Percentiles rank a stretch among this genome's conserved stretches.
Evolutionary conservation across 1,140 invertebrate genomes (phyloP).

Genomic region (Saccostrea glomerata): DNA sequence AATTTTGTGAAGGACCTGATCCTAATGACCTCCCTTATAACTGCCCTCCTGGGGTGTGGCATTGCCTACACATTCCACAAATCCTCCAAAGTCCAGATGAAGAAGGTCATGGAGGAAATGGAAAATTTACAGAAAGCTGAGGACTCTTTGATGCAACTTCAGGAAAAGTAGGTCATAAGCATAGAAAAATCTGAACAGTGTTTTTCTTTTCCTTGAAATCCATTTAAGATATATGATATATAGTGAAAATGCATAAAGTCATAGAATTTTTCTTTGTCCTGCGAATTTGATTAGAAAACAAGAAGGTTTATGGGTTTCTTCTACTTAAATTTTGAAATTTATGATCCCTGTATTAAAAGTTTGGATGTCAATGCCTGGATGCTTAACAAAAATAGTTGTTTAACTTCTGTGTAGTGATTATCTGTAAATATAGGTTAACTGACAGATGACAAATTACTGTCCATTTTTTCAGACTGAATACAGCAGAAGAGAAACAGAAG

Average conservation of each 20-base stretch:
- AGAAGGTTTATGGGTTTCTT: too few relatives aligned
- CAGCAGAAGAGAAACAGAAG: constrained; percentile 85
- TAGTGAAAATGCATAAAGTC: too few relatives aligned
- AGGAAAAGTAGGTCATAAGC: constrained; percentile 79
- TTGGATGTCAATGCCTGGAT: too few relatives aligned
- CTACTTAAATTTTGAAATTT: too few relatives aligned
- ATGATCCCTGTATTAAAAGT: too few relatives aligned
- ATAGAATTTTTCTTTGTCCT: too few relatives aligned
- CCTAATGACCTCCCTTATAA: constrained; percentile 88
- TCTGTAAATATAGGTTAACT: too few relatives aligned
- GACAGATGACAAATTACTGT: background rate
- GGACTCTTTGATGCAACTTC: constrained; percentile 89
- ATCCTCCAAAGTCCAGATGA: constrained; percentile 89
- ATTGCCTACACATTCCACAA: constrained; percentile 93
- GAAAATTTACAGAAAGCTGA: constrained; percentile 94
- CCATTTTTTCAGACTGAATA: constrained; percentile 79
- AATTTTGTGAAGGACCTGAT: constrained; percentile 92
- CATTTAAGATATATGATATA: too few relatives aligned
- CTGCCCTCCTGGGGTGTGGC: constrained; percentile 93
- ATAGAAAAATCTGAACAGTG: too few relatives aligned
- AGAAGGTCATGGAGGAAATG: constrained; percentile 95
- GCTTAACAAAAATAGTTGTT: background rate
- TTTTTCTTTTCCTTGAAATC: too few relatives aligned
- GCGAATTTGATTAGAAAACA: too few relatives aligned
- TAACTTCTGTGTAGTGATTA: background rate